These are phyloP conservation scores for Isotomurus palustris DNA, from an alignment of 2,888 invertebrate species.

Conservation along the genomic window DNA sequence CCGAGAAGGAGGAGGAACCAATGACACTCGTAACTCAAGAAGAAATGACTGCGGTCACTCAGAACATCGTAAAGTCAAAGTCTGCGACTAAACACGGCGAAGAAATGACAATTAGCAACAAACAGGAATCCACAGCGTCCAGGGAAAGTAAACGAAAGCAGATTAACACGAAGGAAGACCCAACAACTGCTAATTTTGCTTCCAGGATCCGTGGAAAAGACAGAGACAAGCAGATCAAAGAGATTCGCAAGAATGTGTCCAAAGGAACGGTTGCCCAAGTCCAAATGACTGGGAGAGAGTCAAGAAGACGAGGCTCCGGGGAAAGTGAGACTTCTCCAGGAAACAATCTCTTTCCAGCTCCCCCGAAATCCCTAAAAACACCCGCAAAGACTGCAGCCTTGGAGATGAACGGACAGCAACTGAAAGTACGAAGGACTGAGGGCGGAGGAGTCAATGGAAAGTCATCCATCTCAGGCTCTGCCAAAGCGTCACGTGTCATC, in stretches of 20 bases:
- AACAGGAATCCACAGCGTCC: neutral
- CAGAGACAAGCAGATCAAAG: constrained; percentile 1
- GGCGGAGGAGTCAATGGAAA: neutral
- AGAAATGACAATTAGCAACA: too few species aligned
- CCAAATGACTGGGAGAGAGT: neutral
- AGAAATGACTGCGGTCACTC: neutral
- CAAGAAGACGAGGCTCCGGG: constrained; percentile 4
- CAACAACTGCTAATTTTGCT: too few species aligned
- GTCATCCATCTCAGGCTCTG: neutral
- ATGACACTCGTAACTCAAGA: neutral
- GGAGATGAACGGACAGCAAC: neutral
- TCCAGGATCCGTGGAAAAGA: constrained; percentile 6
- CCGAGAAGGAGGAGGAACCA: constrained; percentile 14
- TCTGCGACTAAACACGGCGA: too few species aligned
- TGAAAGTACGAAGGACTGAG: neutral
- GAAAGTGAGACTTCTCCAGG: constrained; percentile 3
- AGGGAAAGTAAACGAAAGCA: neutral
- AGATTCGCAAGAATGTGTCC: too few species aligned
- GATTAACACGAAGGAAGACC: too few species aligned
- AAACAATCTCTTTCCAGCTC: neutral
- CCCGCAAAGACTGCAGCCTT: neutral
- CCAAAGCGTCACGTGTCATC: too few species aligned
- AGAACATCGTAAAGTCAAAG: neutral
- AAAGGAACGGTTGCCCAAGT: neutral
- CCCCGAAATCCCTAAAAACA: neutral